Conservation (phyloP, 2,888 invertebrate species). For the Aradus depressus region DNA sequence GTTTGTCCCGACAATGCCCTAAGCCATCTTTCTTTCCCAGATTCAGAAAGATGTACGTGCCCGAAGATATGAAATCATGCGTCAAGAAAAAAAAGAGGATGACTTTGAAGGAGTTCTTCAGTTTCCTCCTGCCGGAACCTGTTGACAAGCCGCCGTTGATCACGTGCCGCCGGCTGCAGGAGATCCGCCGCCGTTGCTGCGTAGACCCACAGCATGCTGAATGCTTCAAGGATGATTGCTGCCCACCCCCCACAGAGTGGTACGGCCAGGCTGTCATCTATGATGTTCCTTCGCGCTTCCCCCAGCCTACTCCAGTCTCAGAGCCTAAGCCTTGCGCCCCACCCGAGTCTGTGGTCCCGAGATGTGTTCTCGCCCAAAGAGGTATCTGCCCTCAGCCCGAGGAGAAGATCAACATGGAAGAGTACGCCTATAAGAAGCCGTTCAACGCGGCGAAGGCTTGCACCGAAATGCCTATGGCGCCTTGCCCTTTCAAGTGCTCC, state of each 20-base stretch:
- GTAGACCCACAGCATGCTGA: background rate
- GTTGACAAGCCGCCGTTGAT: background rate
- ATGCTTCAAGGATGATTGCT: background rate
- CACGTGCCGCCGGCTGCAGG: conserved; percentile 4
- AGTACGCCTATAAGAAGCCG: conserved; percentile 9
- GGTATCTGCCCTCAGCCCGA: background rate
- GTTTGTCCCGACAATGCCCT: conserved; percentile 5
- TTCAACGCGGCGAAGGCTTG: conserved; percentile 1
- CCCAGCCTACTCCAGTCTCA: background rate
- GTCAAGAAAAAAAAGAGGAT: background rate
- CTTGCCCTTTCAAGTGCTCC: background rate
- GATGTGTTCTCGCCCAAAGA: background rate
- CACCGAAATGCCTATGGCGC: background rate
- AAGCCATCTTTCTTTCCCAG: conserved; percentile 13
- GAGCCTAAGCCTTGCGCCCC: background rate
- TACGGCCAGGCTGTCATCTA: conserved; percentile 12
- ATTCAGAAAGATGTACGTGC: conserved; percentile 7
- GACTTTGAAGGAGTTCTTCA: conserved; percentile 11
- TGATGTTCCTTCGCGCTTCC: conserved; percentile 3
- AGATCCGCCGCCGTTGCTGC: background rate
- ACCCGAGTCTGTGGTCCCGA: background rate
- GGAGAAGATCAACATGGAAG: conserved; percentile 5
- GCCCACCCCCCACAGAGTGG: conserved; percentile 14
- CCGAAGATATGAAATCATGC: conserved; percentile 7
- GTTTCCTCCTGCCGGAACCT: conserved; percentile 10